A percentile compares a stretch with the other conserved stretches of the same genome.
Conservation (phyloP, 2,888 invertebrate species). For the Adelognathus sp. region DNA sequence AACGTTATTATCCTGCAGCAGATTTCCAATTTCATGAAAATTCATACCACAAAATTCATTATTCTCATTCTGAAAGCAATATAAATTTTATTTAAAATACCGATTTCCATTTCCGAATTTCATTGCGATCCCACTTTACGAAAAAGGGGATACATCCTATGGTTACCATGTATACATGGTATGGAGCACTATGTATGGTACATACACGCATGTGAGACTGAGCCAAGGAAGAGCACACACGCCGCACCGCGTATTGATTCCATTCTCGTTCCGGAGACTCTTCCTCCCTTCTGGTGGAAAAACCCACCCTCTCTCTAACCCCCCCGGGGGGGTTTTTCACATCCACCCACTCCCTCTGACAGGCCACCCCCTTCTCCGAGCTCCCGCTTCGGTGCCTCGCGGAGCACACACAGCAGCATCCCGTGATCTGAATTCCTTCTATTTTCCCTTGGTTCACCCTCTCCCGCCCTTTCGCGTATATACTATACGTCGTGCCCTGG, state of each 20-base stretch:
- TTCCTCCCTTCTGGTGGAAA: slow-evolving; percentile 63
- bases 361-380: slow-evolving; percentile 52
- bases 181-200: slow-evolving; percentile 15
- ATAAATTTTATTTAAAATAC: background rate
- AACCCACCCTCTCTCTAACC: slow-evolving; percentile 20
- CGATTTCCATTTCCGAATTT: background rate
- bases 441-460: slow-evolving; percentile 72
- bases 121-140: background rate
- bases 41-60: background rate
- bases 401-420: slow-evolving; percentile 65
- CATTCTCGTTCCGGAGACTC: slow-evolving; percentile 74
- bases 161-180: slow-evolving; percentile 18
- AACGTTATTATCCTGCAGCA: no score
- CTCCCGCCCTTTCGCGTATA: slow-evolving; percentile 57
- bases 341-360: slow-evolving; percentile 56
- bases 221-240: slow-evolving; percentile 72
- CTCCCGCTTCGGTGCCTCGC: slow-evolving; percentile 50
- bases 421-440: slow-evolving; percentile 79
- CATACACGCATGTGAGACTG: slow-evolving; percentile 74
- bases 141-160: slow-evolving; percentile 39
- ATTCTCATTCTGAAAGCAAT: no score
- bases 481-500: slow-evolving; percentile 49
- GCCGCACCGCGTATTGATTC: slow-evolving; percentile 78
- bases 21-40: no score
- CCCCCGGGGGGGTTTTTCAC: slow-evolving; percentile 40